phyloP scores from a whole-genome alignment of 1,140 invertebrate genomes.

The Sycophila sp. region DNA sequence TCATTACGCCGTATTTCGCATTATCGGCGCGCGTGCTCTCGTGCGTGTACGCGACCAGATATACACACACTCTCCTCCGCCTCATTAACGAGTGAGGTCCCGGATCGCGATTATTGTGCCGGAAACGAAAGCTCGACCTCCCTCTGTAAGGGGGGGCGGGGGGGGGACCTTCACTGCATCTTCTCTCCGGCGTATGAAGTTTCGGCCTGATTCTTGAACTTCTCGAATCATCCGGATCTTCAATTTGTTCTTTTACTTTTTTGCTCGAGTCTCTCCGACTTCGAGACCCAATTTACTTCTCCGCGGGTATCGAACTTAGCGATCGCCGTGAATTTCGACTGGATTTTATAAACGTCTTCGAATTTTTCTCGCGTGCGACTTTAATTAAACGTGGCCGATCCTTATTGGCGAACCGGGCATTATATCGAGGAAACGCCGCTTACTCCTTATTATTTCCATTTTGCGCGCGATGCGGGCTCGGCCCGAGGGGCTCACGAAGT shows the following conservation, averaged over 20 bases:
- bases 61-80: not conserved
- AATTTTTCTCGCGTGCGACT: too few species aligned
- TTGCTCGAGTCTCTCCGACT: not conserved
- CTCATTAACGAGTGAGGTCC: not conserved
- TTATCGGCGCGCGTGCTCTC: not conserved
- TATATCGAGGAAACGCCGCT: too few species aligned
- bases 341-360: too few species aligned
- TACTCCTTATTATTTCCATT: too few species aligned
- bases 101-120: not conserved
- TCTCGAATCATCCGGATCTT: not conserved
- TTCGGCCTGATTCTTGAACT: conserved; percentile 2
- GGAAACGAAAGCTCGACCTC: not conserved
- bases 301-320: not conserved
- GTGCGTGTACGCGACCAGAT: too few species aligned
- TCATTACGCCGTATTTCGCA: too few species aligned
- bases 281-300: not conserved
- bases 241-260: not conserved
- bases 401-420: too few species aligned
- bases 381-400: too few species aligned
- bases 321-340: not conserved
- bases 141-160: not conserved
- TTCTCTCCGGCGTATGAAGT: not conserved
- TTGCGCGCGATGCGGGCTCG: too few species aligned
- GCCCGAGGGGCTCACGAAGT: too few species aligned
- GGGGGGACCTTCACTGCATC: not conserved